Evolutionary conservation across 2,888 invertebrate species (phyloP).

Genomic region (Lasioglossum figueresi): DNA sequence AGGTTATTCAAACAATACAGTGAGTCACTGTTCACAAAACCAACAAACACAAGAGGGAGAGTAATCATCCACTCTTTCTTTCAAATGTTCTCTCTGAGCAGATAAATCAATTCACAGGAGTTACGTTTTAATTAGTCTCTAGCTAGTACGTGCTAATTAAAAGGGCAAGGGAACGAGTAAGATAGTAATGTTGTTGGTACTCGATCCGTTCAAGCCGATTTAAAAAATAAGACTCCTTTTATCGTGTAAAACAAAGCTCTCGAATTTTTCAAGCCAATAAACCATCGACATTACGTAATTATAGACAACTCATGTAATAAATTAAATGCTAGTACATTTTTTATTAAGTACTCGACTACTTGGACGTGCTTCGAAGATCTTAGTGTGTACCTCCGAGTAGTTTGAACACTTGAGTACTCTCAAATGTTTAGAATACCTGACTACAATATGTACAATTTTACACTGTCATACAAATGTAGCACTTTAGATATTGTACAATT

Average conservation of each 20-base stretch:
- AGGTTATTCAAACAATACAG: constrained; percentile 23
- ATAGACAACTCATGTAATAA: not conserved
- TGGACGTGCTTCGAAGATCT: not conserved
- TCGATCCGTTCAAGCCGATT: not conserved
- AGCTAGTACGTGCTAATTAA: not conserved
- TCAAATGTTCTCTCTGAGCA: not conserved
- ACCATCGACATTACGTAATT: not conserved
- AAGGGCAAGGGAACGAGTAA: not conserved
- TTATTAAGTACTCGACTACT: not conserved
- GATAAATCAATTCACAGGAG: not conserved
- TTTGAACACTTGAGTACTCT: not conserved
- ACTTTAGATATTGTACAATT: no score
- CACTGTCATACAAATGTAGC: no score
- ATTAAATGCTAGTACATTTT: not conserved
- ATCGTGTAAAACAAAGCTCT: not conserved
- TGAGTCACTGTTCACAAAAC: constrained; percentile 19
- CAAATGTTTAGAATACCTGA: not conserved
- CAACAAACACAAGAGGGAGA: constrained; percentile 10
- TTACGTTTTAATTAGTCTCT: constrained; percentile 6
- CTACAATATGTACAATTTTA: not conserved
- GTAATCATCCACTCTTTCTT: not conserved
- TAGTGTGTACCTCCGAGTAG: constrained; percentile 2
- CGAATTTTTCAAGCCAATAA: not conserved
- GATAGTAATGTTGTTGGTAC: not conserved
- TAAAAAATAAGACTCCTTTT: not conserved